Conservation (phyloP, 2,797 vertebrate species). For the Philypnodon macrostomus region DNA sequence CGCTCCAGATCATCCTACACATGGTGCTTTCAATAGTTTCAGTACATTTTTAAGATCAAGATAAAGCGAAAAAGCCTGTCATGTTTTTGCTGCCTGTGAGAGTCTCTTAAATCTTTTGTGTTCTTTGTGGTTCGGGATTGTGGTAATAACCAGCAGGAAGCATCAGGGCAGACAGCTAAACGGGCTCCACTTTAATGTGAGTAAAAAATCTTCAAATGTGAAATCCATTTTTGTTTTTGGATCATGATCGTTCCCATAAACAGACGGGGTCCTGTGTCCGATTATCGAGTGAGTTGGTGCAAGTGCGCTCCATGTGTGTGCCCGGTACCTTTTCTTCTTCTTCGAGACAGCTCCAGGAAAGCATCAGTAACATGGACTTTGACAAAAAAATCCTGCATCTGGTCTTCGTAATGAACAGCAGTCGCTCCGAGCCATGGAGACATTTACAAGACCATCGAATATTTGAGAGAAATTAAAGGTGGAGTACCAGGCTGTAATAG, state of each 20-base stretch:
- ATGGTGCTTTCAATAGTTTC: no score
- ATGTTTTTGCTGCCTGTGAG: constrained; percentile 34
- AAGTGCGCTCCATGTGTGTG: constrained; percentile 67
- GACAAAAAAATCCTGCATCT: constrained; percentile 45
- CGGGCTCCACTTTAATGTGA: constrained; percentile 44
- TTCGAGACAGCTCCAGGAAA: constrained; percentile 36
- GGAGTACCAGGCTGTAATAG: background rate
- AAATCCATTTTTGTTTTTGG: constrained; percentile 37
- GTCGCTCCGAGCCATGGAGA: constrained; percentile 29
- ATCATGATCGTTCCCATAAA: constrained; percentile 24
- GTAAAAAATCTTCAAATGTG: constrained; percentile 30
- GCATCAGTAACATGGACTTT: constrained; percentile 34
- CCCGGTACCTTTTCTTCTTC: constrained; percentile 22
- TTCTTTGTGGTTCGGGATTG: constrained; percentile 46
- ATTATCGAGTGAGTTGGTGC: constrained; percentile 46
- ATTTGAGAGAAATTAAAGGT: constrained; percentile 22
- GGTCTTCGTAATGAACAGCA: constrained; percentile 45
- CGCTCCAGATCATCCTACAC: constrained; percentile 27
- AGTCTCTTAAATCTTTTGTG: constrained; percentile 43
- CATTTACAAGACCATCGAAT: constrained; percentile 24
- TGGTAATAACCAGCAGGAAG: constrained; percentile 27
- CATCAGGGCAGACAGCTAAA: constrained; percentile 32
- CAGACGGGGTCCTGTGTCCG: constrained; percentile 36
- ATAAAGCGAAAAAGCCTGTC: constrained; percentile 2
- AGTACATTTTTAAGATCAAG: background rate